Evolutionary conservation across 2,797 vertebrate species (phyloP).

Genomic region (Lateolabrax maculatus): DNA sequence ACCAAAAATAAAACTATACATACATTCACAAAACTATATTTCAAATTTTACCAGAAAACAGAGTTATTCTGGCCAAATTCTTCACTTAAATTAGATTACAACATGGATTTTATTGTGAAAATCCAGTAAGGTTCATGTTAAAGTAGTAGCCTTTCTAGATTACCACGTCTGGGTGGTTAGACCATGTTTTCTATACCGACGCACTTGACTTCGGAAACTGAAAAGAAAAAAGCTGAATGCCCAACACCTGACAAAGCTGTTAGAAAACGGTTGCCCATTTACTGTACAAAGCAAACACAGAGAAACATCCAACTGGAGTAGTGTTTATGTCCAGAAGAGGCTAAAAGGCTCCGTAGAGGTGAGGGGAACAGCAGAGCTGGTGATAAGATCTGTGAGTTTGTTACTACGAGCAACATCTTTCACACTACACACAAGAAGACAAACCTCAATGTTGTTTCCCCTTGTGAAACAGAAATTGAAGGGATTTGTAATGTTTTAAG

Average conservation of each 20-base stretch:
- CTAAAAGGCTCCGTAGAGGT: neutral
- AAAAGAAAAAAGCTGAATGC: neutral
- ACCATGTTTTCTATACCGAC: no score
- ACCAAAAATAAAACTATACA: neutral
- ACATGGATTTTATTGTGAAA: neutral
- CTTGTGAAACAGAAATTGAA: conserved; percentile 1
- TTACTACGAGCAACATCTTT: neutral
- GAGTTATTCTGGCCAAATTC: neutral
- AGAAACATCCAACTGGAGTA: neutral
- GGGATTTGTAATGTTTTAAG: conserved; percentile 5
- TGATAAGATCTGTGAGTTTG: no score
- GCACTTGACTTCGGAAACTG: neutral
- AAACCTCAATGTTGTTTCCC: neutral
- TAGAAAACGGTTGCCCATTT: neutral
- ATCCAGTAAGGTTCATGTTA: neutral
- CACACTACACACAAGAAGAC: neutral
- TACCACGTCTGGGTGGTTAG: neutral
- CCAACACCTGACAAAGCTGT: neutral
- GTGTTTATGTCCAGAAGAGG: neutral
- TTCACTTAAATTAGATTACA: neutral
- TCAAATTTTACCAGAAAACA: neutral
- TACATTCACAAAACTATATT: neutral
- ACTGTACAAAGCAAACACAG: neutral
- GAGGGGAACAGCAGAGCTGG: neutral
- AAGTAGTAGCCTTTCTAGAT: neutral